Conservation (phyloP, 2,888 invertebrate genomes). For the Esperia sulphurella region DNA sequence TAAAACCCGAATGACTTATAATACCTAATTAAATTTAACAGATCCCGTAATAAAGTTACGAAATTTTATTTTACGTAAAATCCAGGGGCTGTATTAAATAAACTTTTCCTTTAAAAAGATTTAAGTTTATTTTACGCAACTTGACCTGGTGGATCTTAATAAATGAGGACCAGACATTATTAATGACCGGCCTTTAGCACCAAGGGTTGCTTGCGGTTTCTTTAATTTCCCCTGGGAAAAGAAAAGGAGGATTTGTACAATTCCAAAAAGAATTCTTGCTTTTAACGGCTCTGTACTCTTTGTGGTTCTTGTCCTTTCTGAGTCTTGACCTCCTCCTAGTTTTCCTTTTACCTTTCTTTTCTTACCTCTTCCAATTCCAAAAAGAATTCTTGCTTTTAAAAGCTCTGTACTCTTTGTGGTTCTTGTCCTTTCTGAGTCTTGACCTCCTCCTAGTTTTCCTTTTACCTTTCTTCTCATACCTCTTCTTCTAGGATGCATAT, state of each 20-base stretch:
- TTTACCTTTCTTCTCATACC: too few relatives aligned
- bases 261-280: neutral
- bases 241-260: neutral
- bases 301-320: too few relatives aligned
- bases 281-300: too few relatives aligned
- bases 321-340: too few relatives aligned
- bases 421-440: too few relatives aligned
- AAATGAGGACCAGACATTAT: neutral
- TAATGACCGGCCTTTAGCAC: neutral
- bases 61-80: neutral
- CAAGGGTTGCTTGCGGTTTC: neutral
- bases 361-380: too few relatives aligned
- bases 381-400: too few relatives aligned
- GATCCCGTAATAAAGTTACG: neutral
- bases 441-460: too few relatives aligned
- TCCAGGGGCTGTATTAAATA: neutral
- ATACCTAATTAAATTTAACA: neutral
- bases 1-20: neutral
- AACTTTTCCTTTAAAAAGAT: constrained; percentile 2
- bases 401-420: too few relatives aligned
- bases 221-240: neutral
- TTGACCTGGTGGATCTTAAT: neutral
- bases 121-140: neutral
- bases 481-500: too few relatives aligned
- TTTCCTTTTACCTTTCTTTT: too few relatives aligned